A percentile compares a stretch with the other conserved stretches of the same genome.
phyloP scores from a whole-genome alignment of 2,888 invertebrate genomes.

The Drosophila mulleri region DNA sequence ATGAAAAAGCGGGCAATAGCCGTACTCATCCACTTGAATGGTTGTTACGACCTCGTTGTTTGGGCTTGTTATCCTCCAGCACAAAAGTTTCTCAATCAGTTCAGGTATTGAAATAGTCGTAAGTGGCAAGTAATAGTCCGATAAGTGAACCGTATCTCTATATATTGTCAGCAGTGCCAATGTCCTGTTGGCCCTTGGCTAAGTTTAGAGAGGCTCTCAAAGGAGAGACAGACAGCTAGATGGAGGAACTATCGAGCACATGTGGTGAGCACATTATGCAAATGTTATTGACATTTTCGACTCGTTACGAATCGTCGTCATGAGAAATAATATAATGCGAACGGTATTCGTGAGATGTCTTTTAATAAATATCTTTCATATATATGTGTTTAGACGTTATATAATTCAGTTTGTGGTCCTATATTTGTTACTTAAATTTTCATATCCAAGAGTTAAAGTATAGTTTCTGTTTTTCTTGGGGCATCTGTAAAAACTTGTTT shows the following conservation, averaged over 20 bases:
- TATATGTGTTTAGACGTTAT: neutral
- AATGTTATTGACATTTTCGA: constrained; percentile 50
- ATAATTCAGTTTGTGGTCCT: neutral
- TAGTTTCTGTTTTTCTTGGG: neutral
- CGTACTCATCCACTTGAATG: constrained; percentile 8
- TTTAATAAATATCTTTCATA: neutral
- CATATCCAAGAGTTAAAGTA: neutral
- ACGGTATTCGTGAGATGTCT: neutral
- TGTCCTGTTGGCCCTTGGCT: constrained; percentile 8
- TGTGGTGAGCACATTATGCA: constrained; percentile 30
- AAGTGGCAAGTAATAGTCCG: constrained; percentile 41
- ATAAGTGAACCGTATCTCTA: constrained; percentile 31
- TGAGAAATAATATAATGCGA: neutral
- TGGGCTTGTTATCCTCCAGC: constrained; percentile 28
- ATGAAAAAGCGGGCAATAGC: neutral
- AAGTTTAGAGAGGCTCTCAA: constrained; percentile 40
- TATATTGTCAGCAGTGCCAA: constrained; percentile 17
- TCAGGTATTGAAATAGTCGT: neutral
- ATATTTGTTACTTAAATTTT: neutral
- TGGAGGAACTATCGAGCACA: constrained; percentile 15
- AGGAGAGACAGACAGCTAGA: neutral
- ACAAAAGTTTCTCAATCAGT: constrained; percentile 35
- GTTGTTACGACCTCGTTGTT: constrained; percentile 26
- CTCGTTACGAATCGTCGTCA: constrained; percentile 4
- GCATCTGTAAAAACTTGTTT: constrained; percentile 16